phyloP scores from a whole-genome alignment of 2,888 invertebrate species.

The Phrixothrix hirtus region DNA sequence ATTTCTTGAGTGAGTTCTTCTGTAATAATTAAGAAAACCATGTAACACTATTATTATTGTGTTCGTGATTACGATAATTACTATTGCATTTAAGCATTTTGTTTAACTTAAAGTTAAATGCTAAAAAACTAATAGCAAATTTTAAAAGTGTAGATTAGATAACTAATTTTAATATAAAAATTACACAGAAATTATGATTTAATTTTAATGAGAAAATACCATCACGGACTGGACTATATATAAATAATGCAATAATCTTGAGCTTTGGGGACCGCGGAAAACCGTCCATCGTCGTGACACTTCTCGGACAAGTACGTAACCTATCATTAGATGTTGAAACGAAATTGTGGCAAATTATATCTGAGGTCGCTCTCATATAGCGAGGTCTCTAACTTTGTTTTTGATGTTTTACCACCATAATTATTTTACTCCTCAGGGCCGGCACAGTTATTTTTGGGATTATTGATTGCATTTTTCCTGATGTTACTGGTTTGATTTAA shows the following conservation, averaged over 20 bases:
- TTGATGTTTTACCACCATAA: conserved; percentile 29
- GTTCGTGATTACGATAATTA: conserved; percentile 9
- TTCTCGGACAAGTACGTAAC: conserved; percentile 47
- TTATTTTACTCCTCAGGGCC: conserved; percentile 25
- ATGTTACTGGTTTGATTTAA: no score
- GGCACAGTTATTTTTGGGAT: conserved; percentile 11
- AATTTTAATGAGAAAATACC: conserved; percentile 31
- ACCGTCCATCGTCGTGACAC: conserved; percentile 47
- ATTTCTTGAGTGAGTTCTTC: not conserved
- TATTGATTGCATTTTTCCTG: conserved; percentile 10
- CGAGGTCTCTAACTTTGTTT: conserved; percentile 41
- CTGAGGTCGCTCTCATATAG: conserved; percentile 45
- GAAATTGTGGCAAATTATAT: conserved; percentile 49
- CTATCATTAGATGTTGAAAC: conserved; percentile 51
- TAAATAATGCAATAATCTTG: conserved; percentile 49
- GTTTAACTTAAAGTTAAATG: not conserved
- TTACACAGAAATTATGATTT: conserved; percentile 24
- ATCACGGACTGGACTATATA: conserved; percentile 46
- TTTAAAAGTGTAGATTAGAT: conserved; percentile 9
- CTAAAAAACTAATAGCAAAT: conserved; percentile 6
- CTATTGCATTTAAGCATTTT: not conserved
- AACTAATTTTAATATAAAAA: conserved; percentile 11
- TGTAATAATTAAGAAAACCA: not conserved
- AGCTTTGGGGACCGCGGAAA: conserved; percentile 43
- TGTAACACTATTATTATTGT: not conserved